Percentiles rank a stretch among this genome's conserved stretches.
phyloP scores from a whole-genome alignment of 2,797 vertebrate species.

The Epinephelus coioides region DNA sequence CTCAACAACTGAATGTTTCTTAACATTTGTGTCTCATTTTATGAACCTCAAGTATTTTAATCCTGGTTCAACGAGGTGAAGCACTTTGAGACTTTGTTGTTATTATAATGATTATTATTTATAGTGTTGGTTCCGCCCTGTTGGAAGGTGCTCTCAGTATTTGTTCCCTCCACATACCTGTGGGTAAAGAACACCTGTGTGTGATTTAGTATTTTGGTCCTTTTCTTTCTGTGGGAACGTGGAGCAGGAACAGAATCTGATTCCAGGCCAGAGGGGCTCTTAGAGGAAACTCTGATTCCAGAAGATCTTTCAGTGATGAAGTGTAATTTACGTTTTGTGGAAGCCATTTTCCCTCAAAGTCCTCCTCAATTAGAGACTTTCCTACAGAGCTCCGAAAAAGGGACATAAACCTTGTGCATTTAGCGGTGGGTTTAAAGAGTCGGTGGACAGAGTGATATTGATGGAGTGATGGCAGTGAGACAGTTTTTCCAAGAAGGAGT shows the following conservation, averaged over 20 bases:
- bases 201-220: constrained; percentile 1
- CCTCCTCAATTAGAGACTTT: background rate
- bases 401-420: background rate
- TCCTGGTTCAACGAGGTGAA: no score
- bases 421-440: background rate
- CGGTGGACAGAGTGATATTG: background rate
- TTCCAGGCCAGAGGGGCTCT: constrained; percentile 8
- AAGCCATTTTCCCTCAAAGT: background rate
- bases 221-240: constrained; percentile 1
- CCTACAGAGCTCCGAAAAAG: background rate
- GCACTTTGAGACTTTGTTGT: no score
- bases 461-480: background rate
- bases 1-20: no score
- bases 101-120: no score
- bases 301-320: constrained; percentile 19
- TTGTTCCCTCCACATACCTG: constrained; percentile 13
- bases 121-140: no score
- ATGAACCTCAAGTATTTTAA: no score
- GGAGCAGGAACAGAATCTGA: background rate
- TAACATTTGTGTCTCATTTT: no score
- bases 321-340: background rate
- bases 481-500: background rate
- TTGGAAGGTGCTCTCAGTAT: background rate
- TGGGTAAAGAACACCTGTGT: background rate
- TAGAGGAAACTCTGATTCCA: constrained; percentile 5